phyloP scores from a whole-genome alignment of 2,797 vertebrate genomes.

The Rhinophrynus dorsalis region DNA sequence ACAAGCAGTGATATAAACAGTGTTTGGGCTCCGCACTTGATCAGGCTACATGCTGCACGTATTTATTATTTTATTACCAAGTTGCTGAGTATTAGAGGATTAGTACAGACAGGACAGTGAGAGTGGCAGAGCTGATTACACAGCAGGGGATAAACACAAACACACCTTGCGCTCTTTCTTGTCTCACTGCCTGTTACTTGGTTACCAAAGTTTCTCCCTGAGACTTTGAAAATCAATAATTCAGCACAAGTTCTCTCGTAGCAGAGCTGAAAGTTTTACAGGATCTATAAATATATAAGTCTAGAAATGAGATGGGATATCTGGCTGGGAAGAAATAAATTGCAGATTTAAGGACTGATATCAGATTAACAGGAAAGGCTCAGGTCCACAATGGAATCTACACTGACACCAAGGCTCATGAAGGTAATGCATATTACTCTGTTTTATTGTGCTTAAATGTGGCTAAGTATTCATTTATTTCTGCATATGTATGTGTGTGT shows the following conservation, averaged over 20 bases:
- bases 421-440: slow-evolving; percentile 44
- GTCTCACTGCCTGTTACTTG: slow-evolving; percentile 8
- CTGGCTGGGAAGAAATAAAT: neutral
- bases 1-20: too few relatives aligned
- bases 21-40: too few relatives aligned
- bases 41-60: too few relatives aligned
- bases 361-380: too few relatives aligned
- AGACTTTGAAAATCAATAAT: neutral
- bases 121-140: slow-evolving; percentile 8
- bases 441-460: too few relatives aligned
- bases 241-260: neutral
- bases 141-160: slow-evolving; percentile 9
- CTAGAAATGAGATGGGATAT: neutral
- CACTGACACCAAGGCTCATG: neutral
- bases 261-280: neutral
- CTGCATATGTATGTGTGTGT: too few relatives aligned
- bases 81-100: neutral
- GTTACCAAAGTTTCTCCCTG: slow-evolving; percentile 34
- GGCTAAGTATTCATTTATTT: too few relatives aligned
- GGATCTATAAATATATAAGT: neutral
- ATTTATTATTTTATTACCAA: neutral
- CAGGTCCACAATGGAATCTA: slow-evolving; percentile 39
- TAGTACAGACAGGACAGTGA: neutral
- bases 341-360: neutral
- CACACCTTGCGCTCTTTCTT: slow-evolving; percentile 13